A percentile compares a stretch with the other conserved stretches of the same genome.
Conservation (phyloP, 2,113 vertebrate species). For the Coptodon rendalli region DNA sequence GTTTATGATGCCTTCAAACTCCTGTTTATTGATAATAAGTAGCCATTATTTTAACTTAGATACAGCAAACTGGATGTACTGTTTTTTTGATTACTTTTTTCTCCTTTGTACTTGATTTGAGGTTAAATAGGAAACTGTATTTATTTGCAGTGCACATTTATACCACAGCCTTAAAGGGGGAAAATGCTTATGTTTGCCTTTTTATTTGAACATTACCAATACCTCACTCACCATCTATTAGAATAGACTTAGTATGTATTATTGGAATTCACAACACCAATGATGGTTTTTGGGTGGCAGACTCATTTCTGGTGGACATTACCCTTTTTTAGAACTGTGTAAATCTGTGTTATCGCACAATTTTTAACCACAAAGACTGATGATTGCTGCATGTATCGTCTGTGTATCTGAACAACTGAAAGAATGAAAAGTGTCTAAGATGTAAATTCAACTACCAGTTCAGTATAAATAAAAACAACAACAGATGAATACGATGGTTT, state of each 20-base stretch:
- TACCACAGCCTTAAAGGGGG: constrained; percentile 9
- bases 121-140: neutral
- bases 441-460: neutral
- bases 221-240: neutral
- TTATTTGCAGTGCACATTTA: neutral
- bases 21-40: neutral
- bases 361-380: neutral
- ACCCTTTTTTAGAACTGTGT: neutral
- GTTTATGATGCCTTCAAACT: neutral
- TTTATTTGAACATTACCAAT: neutral
- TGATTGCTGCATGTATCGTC: neutral
- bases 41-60: neutral
- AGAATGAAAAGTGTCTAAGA: neutral
- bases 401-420: neutral
- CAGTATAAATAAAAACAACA: constrained; percentile 10
- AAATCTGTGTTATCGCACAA: neutral
- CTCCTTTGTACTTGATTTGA: neutral
- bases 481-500: neutral
- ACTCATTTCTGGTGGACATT: neutral
- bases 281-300: neutral
- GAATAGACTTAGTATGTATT: neutral
- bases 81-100: neutral
- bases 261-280: neutral
- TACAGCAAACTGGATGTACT: neutral
- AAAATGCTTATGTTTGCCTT: neutral